A percentile compares a stretch with the other conserved stretches of the same genome.
Conservation (phyloP, 2,888 invertebrate genomes). For the Diarsia dahlii region DNA sequence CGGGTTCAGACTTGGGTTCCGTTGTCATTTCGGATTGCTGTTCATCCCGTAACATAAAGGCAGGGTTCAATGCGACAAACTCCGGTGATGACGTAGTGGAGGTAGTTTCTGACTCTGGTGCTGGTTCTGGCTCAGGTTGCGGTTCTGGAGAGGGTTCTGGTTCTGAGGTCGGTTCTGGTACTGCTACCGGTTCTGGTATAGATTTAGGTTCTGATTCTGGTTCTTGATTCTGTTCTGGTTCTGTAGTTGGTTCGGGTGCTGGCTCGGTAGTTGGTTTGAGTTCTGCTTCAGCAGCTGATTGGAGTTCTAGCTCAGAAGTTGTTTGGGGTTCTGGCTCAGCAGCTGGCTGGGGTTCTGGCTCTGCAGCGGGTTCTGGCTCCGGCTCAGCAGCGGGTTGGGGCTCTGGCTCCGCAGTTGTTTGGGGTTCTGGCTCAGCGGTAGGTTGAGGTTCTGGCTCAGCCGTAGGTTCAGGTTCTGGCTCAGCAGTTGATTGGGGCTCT, state of each 20-base stretch:
- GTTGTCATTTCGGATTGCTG: slow-evolving; percentile 23
- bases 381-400: slow-evolving; percentile 68
- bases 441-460: slow-evolving; percentile 40
- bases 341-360: slow-evolving; percentile 54
- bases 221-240: slow-evolving; percentile 20
- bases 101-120: slow-evolving; percentile 28
- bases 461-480: neutral
- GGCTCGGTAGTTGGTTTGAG: slow-evolving; percentile 55
- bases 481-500: neutral
- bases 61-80: slow-evolving; percentile 50
- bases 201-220: slow-evolving; percentile 8
- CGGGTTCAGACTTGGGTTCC: slow-evolving; percentile 44
- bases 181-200: neutral
- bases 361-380: slow-evolving; percentile 52
- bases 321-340: slow-evolving; percentile 66
- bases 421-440: slow-evolving; percentile 53
- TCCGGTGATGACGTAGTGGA: slow-evolving; percentile 30
- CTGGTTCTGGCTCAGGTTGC: slow-evolving; percentile 47
- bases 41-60: slow-evolving; percentile 40
- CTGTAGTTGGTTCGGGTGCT: slow-evolving; percentile 46
- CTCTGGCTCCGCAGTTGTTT: slow-evolving; percentile 53
- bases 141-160: slow-evolving; percentile 58
- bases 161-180: slow-evolving; percentile 40
- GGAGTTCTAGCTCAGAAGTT: slow-evolving; percentile 14
- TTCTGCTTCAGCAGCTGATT: slow-evolving; percentile 37